These are phyloP conservation scores for Syngnathus scovelli DNA, from an alignment of 2,113 vertebrate species.

Conservation along the genomic window DNA sequence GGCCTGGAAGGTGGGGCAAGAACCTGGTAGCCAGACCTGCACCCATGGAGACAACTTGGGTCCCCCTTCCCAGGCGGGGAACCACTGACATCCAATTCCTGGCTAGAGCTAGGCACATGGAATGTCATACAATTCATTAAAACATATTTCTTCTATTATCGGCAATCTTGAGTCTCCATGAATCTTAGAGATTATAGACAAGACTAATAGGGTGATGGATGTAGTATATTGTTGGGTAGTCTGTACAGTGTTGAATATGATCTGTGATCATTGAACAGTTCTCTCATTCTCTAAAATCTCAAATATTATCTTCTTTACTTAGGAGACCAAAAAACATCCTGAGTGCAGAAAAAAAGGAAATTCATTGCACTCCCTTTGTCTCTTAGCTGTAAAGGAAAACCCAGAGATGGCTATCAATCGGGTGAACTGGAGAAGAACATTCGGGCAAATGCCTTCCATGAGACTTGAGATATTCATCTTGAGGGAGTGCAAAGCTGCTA, in stretches of 20 bases:
- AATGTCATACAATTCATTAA: background rate
- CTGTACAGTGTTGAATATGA: background rate
- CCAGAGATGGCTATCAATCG: conserved; percentile 66
- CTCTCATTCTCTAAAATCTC: background rate
- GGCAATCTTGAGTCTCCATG: background rate
- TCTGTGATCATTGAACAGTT: background rate
- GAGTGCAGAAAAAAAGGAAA: conserved; percentile 42
- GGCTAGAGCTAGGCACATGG: too few relatives aligned
- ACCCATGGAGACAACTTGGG: too few relatives aligned
- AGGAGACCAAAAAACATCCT: conserved; percentile 36
- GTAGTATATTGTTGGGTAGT: background rate
- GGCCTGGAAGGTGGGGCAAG: too few relatives aligned
- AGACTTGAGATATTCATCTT: conserved; percentile 45
- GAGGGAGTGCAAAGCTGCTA: conserved; percentile 14
- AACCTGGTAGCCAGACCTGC: too few relatives aligned
- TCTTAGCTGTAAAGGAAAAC: conserved; percentile 54
- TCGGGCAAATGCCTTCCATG: conserved; percentile 63
- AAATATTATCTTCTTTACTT: conserved; percentile 26
- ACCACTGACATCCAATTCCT: too few relatives aligned
- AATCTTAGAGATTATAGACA: background rate
- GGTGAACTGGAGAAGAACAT: conserved; percentile 66
- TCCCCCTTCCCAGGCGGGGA: too few relatives aligned
- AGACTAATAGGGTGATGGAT: background rate
- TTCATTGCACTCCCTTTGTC: conserved; percentile 48
- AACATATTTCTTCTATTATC: background rate